Conservation (phyloP, 2,888 invertebrate species). For the Proisotoma minuta region DNA sequence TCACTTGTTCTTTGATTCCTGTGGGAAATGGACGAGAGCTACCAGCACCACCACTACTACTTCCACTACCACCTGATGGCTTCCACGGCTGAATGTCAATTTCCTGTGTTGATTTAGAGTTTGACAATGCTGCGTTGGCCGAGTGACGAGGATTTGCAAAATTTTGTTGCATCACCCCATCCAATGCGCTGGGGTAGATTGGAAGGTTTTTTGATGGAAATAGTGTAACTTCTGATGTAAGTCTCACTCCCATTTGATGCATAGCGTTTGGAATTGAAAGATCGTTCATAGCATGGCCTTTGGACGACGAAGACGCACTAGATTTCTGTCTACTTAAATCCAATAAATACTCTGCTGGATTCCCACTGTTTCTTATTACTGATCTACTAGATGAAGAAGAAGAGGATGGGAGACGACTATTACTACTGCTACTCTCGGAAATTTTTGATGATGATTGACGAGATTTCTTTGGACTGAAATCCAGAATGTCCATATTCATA, state of each 20-base stretch:
- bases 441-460: no score
- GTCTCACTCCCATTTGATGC: constrained; percentile 43
- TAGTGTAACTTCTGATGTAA: constrained; percentile 46
- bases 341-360: constrained; percentile 13
- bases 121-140: not conserved
- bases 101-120: not conserved
- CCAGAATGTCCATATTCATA: constrained; percentile 1
- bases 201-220: constrained; percentile 33
- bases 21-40: not conserved
- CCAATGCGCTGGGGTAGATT: not conserved
- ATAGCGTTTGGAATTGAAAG: constrained; percentile 37
- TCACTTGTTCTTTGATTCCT: not conserved
- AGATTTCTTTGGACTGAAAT: constrained; percentile 11
- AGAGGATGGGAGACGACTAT: not conserved
- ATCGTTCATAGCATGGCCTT: constrained; percentile 4
- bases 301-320: constrained; percentile 9
- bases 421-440: not conserved
- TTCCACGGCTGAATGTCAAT: not conserved
- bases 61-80: not conserved
- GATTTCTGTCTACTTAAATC: no score
- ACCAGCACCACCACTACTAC: not conserved
- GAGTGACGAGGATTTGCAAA: not conserved
- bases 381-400: not conserved
- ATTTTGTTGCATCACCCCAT: not conserved
- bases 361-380: constrained; percentile 1